Evolutionary conservation across 2,113 vertebrate genomes (phyloP).

Genomic region (Sturnus vulgaris): DNA sequence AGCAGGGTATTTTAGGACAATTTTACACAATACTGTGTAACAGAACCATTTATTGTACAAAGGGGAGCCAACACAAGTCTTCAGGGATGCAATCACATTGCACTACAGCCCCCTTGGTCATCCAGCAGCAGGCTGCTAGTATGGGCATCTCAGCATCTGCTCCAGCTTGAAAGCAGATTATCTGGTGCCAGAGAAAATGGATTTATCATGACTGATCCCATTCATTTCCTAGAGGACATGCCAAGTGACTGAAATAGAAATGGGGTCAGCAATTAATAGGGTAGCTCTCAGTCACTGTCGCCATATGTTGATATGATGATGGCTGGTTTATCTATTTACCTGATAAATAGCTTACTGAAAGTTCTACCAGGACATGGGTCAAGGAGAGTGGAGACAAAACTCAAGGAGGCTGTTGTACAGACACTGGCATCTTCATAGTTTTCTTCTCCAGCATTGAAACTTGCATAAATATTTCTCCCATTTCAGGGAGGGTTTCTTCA

Average conservation of each 20-base stretch:
- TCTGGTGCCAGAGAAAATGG: background rate
- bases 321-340: background rate
- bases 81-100: background rate
- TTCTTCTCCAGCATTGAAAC: background rate
- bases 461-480: background rate
- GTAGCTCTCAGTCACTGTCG: background rate
- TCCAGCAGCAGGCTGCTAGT: background rate
- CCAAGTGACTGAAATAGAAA: conserved; percentile 51
- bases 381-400: background rate
- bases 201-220: conserved; percentile 25
- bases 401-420: background rate
- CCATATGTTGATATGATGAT: background rate
- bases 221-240: conserved; percentile 25
- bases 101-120: background rate
- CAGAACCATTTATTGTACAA: background rate
- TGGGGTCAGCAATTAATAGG: conserved; percentile 35
- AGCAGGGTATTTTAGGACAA: background rate
- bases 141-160: background rate
- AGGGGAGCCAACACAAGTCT: background rate
- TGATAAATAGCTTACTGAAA: conserved; percentile 25
- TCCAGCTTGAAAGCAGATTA: conserved; percentile 36
- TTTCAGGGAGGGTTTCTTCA: background rate
- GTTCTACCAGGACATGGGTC: background rate
- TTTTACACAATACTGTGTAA: background rate
- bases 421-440: background rate